Base-by-base conservation (phyloP, 2,113 vertebrate species). In the Percina caprodes region DNA sequence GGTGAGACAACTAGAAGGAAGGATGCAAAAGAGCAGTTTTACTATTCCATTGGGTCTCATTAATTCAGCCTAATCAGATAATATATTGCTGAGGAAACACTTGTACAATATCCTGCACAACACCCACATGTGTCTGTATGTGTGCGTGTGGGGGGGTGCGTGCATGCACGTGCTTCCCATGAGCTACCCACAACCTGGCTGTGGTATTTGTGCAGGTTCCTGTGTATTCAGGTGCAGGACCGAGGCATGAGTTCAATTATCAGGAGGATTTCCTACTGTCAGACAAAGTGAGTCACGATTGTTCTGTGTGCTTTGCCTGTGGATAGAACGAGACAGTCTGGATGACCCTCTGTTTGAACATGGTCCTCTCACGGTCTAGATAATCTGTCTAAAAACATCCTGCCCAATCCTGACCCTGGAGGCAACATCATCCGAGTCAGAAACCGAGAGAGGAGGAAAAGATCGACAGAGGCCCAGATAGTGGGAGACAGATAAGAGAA, bases 71-170 rank as follows among this genome's bases (percentile, higher is more conserved):
- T 90, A 88, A 90, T 90, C 80, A 90, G 87, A 87, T 84, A 69
- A 79, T 84, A 89, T 90, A 91, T 76, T 88, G 89, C 88, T 89
- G 86, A 93, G 82, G 69, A 88, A 90, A 93, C 80, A 88, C 83
- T 89, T 88, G 70, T 80, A 62, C 39, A 12, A 83, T 85, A 89
- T 89, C 87, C 85, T 82, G 82, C 75, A 86, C 76, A 79, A 74
- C 65, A 62, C 11, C 4, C 23, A 10, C 39, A 9, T 42, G 15
- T 55, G 65, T 69, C 18, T 51, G 49, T 71, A 51, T 46, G 18
- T 59, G 52, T 80, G 63, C 59, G 52, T 59, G 21, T 79, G 21
- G 77, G 71, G 52, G 58, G 74, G 23, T 55, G 59, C 74, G 42
- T 30, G 26, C 48, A 65, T 70, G 26, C 72, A 5, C 68, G 16